Conservation (phyloP, 1,140 invertebrate genomes). For the Berghia stephanieae region DNA sequence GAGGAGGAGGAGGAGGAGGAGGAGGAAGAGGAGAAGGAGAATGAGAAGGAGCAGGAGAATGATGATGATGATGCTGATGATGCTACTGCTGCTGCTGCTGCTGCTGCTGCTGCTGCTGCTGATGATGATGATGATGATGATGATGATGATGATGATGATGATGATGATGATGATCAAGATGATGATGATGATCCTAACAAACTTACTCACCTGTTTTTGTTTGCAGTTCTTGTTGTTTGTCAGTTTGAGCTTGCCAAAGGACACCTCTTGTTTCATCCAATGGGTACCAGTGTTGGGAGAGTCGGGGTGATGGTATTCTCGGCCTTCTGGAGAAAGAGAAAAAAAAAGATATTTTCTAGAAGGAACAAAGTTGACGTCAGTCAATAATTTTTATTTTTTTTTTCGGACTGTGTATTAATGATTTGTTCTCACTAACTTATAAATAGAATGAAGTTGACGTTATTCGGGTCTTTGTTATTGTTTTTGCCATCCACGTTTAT, state of each 20-base stretch:
- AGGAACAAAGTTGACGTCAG: too few relatives aligned
- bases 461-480: too few relatives aligned
- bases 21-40: too few relatives aligned
- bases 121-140: slow-evolving; percentile 10
- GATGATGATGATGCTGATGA: slow-evolving; percentile 13
- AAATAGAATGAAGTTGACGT: too few relatives aligned
- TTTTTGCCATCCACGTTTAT: too few relatives aligned
- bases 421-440: too few relatives aligned
- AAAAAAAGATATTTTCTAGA: too few relatives aligned
- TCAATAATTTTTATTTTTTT: too few relatives aligned
- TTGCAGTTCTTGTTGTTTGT: slow-evolving; percentile 59
- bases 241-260: slow-evolving; percentile 78
- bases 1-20: neutral
- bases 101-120: neutral
- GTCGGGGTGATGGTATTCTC: slow-evolving; percentile 83
- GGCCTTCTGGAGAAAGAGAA: slow-evolving; percentile 1
- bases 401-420: too few relatives aligned
- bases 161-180: neutral
- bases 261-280: slow-evolving; percentile 82
- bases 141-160: slow-evolving; percentile 3
- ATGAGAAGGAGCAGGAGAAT: neutral
- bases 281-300: slow-evolving; percentile 82
- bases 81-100: neutral
- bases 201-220: slow-evolving; percentile 43
- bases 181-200: neutral